Evolutionary conservation across 2,888 invertebrate species (phyloP), one percentile per base, ranked within the genome.

Genomic region (Cephus rjabovi): DNA sequence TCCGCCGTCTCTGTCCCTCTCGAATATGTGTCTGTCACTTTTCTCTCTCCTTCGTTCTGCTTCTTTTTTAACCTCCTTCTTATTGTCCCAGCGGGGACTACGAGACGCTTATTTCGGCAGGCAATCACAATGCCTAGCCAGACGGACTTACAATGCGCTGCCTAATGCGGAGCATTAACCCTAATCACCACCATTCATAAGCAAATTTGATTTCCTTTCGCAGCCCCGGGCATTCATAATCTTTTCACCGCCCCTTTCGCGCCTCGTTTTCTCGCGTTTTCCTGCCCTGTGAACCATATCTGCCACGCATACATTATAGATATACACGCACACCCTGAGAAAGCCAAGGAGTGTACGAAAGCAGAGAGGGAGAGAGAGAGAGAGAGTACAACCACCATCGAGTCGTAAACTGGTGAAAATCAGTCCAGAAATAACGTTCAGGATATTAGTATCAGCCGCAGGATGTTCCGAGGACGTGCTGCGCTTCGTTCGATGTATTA

Each of bases 121-220:
- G 75, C 82, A 80, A 85, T 83, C 82, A 83, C 83, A 86, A 85
- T 87, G 83, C 79, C 81, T 81, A 77, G 83, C 81, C 81, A 80
- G 70, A 75, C 77, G 81, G 76, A 78, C 79, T 81, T 81, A 86
- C 86, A 86, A 86, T 84, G 82, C 81, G 76, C 76, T 80, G 84
- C 76, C 86, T 81, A 84, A 86, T 83, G 82, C 81, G 76, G 77
- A 79, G 83, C 86, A 87, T 87, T 87, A 87, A 84, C 85, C 83
- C 85, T 87, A 87, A 87, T 87, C 87, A 85, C 80, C 79, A 84
- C 82, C 83, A 87, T 87, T 87, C 87, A 87, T 87, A 87, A 87
- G 86, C 86, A 87, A 87, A 87, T 87, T 84, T 83, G 83, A 86
- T 83, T 87, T 86, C 84, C 84, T 85, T 86, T 83, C 81, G 82